These are phyloP conservation scores for Sturmia bella DNA, from an alignment of 2,888 invertebrate genomes.

Conservation along the genomic window DNA sequence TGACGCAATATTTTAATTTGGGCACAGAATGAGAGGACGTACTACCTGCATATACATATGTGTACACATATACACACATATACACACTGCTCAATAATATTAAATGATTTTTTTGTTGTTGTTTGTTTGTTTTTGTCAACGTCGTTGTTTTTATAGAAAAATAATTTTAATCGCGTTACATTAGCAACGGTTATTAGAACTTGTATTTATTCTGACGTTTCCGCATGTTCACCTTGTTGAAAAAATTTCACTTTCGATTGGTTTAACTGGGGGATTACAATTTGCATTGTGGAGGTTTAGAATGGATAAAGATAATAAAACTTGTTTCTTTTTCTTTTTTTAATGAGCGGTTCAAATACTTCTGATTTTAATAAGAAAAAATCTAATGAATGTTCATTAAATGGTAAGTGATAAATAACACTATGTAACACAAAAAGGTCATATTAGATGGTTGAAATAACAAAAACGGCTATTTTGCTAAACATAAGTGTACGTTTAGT, in stretches of 20 bases:
- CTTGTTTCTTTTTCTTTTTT: not conserved
- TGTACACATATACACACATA: too few species aligned
- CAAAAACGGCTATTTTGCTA: too few species aligned
- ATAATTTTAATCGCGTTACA: not conserved
- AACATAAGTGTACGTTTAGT: too few species aligned
- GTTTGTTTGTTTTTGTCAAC: not conserved
- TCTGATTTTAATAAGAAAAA: slow-evolving; percentile 6
- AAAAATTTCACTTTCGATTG: slow-evolving; percentile 54
- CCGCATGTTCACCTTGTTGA: slow-evolving; percentile 36
- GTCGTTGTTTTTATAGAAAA: not conserved
- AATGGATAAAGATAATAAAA: slow-evolving; percentile 13
- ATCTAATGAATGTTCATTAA: not conserved
- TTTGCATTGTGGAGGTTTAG: slow-evolving; percentile 24
- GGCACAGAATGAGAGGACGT: too few species aligned
- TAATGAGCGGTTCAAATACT: slow-evolving; percentile 5
- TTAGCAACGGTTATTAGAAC: not conserved
- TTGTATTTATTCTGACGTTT: slow-evolving; percentile 15
- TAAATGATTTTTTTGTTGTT: not conserved
- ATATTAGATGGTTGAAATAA: too few species aligned
- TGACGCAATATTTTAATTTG: too few species aligned
- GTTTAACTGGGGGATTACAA: not conserved
- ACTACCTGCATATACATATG: too few species aligned
- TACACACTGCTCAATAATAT: too few species aligned
- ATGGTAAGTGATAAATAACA: too few species aligned
- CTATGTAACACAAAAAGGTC: too few species aligned